These are phyloP conservation scores for Asbolus verrucosus DNA, from an alignment of 1,140 invertebrate genomes.

Conservation along the genomic window DNA sequence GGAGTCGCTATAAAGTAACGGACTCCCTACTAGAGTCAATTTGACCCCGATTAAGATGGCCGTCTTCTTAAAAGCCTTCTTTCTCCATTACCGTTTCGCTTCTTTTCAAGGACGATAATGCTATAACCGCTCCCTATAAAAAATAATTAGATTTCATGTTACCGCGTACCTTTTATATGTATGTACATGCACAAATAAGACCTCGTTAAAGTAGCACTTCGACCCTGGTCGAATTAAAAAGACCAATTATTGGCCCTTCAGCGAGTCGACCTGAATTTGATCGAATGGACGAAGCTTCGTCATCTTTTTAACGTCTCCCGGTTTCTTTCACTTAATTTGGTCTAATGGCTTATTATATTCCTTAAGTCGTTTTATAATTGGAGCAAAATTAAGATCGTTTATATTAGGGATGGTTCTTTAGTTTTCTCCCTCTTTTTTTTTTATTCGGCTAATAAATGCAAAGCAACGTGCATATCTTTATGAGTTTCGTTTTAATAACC, in stretches of 20 bases:
- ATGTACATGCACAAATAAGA: no score
- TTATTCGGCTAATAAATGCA: no score
- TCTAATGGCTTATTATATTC: slow-evolving; percentile 23
- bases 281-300: slow-evolving; percentile 27
- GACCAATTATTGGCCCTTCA: slow-evolving; percentile 10
- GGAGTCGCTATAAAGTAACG: slow-evolving; percentile 88
- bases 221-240: neutral
- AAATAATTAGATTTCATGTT: slow-evolving; percentile 22
- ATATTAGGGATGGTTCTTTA: no score
- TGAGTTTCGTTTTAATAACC: no score
- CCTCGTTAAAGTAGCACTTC: no score
- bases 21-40: slow-evolving; percentile 98
- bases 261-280: neutral
- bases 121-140: neutral
- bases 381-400: neutral
- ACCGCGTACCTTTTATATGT: slow-evolving; percentile 14
- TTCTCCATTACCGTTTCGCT: slow-evolving; percentile 53
- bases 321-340: slow-evolving; percentile 13
- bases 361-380: neutral
- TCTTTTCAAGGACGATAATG: no score
- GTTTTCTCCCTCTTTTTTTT: no score
- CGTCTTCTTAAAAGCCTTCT: slow-evolving; percentile 50
- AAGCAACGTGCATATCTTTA: no score
- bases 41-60: slow-evolving; percentile 84
- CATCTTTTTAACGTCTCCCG: neutral